Conservation (phyloP, 2,888 invertebrate genomes). For the Ashinkailepas kermadecensis region DNA sequence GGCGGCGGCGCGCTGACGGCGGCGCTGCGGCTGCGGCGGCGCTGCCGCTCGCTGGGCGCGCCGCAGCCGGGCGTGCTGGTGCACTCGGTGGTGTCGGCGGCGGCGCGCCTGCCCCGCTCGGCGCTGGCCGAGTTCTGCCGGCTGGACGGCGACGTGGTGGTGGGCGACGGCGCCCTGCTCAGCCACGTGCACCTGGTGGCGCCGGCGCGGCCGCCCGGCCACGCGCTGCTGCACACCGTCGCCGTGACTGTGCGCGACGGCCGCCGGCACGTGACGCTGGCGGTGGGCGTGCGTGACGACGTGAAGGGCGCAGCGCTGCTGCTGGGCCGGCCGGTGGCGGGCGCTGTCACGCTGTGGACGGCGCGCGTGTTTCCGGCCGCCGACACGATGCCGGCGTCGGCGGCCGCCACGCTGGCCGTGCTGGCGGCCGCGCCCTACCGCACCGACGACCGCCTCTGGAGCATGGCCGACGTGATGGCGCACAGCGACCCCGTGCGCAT, state of each 20-base stretch:
- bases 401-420: not conserved
- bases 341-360: not conserved
- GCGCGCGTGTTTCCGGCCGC: not conserved
- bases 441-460: not conserved
- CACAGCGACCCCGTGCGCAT: not conserved
- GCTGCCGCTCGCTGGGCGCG: not conserved
- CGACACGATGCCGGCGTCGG: not conserved
- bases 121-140: constrained; percentile 5
- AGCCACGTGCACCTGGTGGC: not conserved
- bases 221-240: constrained; percentile 6
- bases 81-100: not conserved
- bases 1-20: constrained; percentile 1
- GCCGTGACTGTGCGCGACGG: not conserved
- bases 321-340: not conserved
- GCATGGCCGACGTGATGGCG: not conserved
- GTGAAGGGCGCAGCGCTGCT: not conserved
- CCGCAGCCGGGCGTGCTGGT: not conserved
- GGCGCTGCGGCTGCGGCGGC: not conserved
- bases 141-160: not conserved
- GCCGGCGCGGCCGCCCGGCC: not conserved
- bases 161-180: not conserved
- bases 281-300: not conserved
- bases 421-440: not conserved
- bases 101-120: not conserved
- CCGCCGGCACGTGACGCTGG: constrained; percentile 1